phyloP scores from a whole-genome alignment of 2,888 invertebrate genomes.

The Cryptus armator region DNA sequence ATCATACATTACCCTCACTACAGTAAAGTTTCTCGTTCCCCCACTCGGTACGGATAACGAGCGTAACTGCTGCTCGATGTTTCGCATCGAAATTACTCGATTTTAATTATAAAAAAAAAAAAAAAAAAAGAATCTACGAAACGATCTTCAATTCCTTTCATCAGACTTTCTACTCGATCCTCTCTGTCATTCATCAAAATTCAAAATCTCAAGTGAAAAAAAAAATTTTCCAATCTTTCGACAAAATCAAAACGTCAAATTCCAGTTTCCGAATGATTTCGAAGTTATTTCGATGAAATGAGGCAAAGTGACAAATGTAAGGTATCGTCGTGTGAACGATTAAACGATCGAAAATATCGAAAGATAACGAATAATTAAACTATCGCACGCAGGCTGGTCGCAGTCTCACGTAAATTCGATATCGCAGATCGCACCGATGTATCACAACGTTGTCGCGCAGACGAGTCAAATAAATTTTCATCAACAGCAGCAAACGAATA shows the following conservation, averaged over 20 bases:
- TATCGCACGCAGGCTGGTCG: constrained; percentile 65
- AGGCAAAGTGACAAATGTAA: constrained; percentile 61
- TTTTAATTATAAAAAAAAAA: constrained; percentile 4
- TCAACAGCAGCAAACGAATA: constrained; percentile 67
- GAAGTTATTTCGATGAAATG: constrained; percentile 49
- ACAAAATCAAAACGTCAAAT: constrained; percentile 13
- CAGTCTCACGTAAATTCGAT: constrained; percentile 68
- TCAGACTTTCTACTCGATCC: not conserved
- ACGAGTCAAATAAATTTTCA: constrained; percentile 75
- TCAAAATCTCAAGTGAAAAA: constrained; percentile 52
- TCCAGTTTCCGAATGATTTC: constrained; percentile 27
- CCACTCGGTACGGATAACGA: constrained; percentile 66
- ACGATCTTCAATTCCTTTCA: constrained; percentile 21
- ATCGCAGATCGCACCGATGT: constrained; percentile 72
- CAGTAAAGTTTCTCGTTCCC: constrained; percentile 31
- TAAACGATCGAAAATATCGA: not conserved
- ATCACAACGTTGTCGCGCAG: constrained; percentile 74
- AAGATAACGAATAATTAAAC: constrained; percentile 30
- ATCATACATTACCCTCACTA: constrained; percentile 16
- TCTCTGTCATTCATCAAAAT: constrained; percentile 23
- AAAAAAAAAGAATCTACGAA: not conserved
- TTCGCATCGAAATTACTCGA: constrained; percentile 1
- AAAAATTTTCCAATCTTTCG: constrained; percentile 9
- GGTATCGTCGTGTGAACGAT: not conserved
- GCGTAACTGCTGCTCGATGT: not conserved